These are phyloP conservation scores for Heteronetta atricapilla DNA, from an alignment of 2,113 vertebrate genomes.

Conservation along the genomic window DNA sequence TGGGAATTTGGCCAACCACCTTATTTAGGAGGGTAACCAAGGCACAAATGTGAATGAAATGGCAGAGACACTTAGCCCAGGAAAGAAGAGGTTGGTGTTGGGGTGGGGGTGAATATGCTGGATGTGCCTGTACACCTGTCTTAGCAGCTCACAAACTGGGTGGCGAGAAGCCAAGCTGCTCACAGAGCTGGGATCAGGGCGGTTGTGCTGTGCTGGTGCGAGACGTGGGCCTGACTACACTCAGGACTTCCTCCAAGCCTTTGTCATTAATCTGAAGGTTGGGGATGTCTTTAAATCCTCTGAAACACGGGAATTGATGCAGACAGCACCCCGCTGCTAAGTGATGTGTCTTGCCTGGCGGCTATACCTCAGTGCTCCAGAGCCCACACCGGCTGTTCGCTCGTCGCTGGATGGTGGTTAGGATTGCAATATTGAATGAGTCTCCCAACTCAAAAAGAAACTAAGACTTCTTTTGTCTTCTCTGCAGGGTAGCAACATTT, in stretches of 20 bases:
- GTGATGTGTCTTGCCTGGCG: not conserved
- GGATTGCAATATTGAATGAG: not conserved
- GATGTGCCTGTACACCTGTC: not conserved
- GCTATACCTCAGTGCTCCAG: not conserved
- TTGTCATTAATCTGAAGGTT: not conserved
- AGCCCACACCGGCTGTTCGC: not conserved
- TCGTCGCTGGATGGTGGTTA: not conserved
- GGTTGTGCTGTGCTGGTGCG: not conserved
- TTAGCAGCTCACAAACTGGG: not conserved
- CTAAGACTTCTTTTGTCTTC: constrained; percentile 10
- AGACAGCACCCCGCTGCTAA: not conserved
- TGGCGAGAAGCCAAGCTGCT: not conserved
- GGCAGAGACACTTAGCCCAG: not conserved
- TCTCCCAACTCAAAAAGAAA: not conserved
- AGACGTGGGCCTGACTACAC: not conserved
- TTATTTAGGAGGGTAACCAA: not conserved
- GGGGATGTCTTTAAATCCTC: not conserved
- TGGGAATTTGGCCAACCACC: not conserved
- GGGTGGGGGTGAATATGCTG: not conserved
- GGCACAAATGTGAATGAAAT: not conserved
- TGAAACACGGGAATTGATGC: not conserved
- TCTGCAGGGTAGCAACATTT: constrained; percentile 2
- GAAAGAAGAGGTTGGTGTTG: not conserved
- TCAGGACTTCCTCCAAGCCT: not conserved
- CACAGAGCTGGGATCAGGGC: not conserved